These are phyloP conservation scores for Drosophila demipolita DNA, from an alignment of 2,888 invertebrate species.

Conservation along the genomic window DNA sequence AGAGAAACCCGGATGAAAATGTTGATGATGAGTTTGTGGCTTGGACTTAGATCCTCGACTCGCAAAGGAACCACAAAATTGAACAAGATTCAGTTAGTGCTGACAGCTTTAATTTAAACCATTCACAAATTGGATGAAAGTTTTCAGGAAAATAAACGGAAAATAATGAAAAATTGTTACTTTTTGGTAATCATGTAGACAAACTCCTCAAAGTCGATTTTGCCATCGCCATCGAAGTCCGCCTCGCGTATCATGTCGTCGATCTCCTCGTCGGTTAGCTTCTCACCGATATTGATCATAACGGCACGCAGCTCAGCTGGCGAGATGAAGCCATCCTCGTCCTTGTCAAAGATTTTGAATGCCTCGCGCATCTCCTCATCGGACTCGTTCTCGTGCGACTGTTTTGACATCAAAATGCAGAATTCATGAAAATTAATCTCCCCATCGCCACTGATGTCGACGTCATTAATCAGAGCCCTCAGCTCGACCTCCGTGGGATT, in stretches of 20 bases:
- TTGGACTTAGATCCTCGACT: background rate
- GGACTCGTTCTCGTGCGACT: conserved; percentile 99
- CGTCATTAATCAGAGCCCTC: conserved; percentile 99
- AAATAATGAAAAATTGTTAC: conserved; percentile 86
- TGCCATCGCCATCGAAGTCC: conserved; percentile 98
- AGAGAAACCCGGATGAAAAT: conserved; percentile 1
- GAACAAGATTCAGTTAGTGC: background rate
- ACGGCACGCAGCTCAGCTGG: conserved; percentile 98
- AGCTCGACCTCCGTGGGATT: conserved; percentile 99
- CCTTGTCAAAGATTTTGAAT: conserved; percentile 92
- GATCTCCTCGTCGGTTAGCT: conserved; percentile 99
- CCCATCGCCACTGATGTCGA: conserved; percentile 90
- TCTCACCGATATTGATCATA: conserved; percentile 99
- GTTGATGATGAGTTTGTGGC: conserved; percentile 33
- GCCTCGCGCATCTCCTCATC: conserved; percentile 96
- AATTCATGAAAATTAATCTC: conserved; percentile 99
- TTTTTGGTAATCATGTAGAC: conserved; percentile 99
- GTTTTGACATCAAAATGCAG: conserved; percentile 99
- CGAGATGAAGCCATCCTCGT: conserved; percentile 99
- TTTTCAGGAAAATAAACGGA: background rate
- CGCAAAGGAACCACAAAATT: conserved; percentile 15
- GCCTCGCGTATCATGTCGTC: conserved; percentile 99
- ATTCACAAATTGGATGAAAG: conserved; percentile 5
- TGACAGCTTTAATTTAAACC: conserved; percentile 45
- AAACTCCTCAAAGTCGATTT: conserved; percentile 92